phyloP scores from a whole-genome alignment of 2,797 vertebrate species.

The Uromys caudimaculatus region DNA sequence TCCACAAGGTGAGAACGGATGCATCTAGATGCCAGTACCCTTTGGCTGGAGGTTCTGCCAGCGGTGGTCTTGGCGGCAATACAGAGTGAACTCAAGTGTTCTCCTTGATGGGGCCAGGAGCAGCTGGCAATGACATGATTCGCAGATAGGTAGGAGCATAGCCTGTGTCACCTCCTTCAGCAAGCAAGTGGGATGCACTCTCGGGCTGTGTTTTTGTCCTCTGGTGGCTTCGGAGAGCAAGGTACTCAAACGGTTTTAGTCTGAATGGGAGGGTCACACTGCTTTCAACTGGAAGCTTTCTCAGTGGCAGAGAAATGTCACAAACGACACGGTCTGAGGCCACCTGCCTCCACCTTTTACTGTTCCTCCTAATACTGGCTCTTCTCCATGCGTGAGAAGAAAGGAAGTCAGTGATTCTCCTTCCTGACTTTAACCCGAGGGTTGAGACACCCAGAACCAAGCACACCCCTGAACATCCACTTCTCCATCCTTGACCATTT shows the following conservation, averaged over 20 bases:
- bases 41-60: background rate
- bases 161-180: background rate
- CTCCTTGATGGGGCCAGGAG: background rate
- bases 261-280: background rate
- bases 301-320: background rate
- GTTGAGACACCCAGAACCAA: background rate
- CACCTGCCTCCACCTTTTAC: background rate
- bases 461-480: accelerated
- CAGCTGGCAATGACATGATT: background rate
- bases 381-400: background rate
- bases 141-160: too few relatives aligned
- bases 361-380: background rate
- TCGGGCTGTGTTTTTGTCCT: background rate
- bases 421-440: background rate
- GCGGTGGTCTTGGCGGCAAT: background rate
- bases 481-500: background rate
- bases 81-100: background rate
- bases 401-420: background rate
- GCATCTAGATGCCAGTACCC: background rate
- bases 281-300: background rate
- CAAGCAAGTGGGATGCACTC: background rate
- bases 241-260: background rate
- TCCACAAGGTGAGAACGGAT: background rate
- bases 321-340: background rate
- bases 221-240: background rate